Percentiles rank a stretch among this genome's conserved stretches.
Conservation (phyloP, 2,888 invertebrate species). For the Steinernema scapterisci region DNA sequence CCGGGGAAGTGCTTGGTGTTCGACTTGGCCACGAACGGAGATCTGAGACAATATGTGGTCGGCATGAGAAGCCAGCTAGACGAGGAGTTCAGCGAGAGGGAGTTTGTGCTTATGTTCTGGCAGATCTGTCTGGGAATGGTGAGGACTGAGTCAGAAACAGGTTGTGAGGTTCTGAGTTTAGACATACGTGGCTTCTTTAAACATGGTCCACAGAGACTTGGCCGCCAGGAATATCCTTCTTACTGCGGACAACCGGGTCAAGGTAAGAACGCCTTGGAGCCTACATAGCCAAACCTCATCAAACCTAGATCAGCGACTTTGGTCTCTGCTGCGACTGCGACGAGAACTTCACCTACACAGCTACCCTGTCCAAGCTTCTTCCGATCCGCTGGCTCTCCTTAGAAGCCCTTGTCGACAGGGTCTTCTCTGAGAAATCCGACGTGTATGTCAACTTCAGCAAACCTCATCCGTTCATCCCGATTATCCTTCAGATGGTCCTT, state of each 20-base stretch:
- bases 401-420: slow-evolving; percentile 34
- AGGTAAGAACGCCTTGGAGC: background rate
- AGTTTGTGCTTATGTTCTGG: slow-evolving; percentile 28
- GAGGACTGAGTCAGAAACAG: background rate
- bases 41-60: slow-evolving; percentile 15
- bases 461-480: background rate
- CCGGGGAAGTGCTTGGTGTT: slow-evolving; percentile 22
- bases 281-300: background rate
- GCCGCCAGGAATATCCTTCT: slow-evolving; percentile 34
- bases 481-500: slow-evolving; percentile 32
- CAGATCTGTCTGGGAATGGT: slow-evolving; percentile 36
- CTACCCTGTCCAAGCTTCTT: slow-evolving; percentile 33
- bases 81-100: slow-evolving; percentile 20
- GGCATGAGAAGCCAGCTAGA: background rate
- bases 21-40: slow-evolving; percentile 8
- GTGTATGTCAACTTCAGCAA: background rate
- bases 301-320: slow-evolving; percentile 33
- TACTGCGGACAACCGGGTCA: slow-evolving; percentile 31
- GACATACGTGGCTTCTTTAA: slow-evolving; percentile 24
- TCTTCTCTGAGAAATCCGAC: slow-evolving; percentile 35
- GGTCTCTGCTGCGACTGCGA: slow-evolving; percentile 37
- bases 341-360: slow-evolving; percentile 34
- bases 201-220: slow-evolving; percentile 34
- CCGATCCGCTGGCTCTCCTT: slow-evolving; percentile 35
- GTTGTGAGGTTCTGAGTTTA: background rate